Base-by-base conservation (phyloP, 1,140 invertebrate genomes). In the Hycleus cichorii region DNA sequence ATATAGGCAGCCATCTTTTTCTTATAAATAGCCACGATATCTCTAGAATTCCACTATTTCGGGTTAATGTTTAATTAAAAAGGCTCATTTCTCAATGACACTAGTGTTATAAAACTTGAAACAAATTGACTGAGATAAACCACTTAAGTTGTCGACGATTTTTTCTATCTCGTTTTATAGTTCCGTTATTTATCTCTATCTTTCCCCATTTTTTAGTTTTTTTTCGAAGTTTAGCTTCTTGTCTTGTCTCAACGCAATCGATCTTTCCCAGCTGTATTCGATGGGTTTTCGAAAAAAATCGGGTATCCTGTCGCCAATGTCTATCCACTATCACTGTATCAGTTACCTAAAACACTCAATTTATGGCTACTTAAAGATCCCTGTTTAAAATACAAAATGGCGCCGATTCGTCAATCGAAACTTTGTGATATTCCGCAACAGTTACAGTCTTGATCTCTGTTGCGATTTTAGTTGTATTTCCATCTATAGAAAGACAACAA, bases 341-440 rank as follows among this genome's bases (percentile, higher is more conserved):
- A 42, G 47, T 60, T 58, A 56, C 55, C 60, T 60, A 58, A 65
- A 66, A 64, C 59, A 59, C 59, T 56, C 56, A 60, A 66, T 64
- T 66, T 66, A 66, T 66, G 47, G 62, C 64, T 66, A 64, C 64
- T 63, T 62, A 58, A 48, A 54, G 62, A 56, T 66, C 54, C 56
- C 64, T 59, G 39, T 44, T 38, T 54, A 60, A 63, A 18, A 18
- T 1, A 18, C 18, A 18, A 32, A 32, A 32, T 32, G 32, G 32
- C 32, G 32, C 3, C 32, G 7, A 32, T 32, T 32, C 32, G 4
- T 32, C 4, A 32, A 32, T 18, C 18, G 18, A 18, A 18, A 18
- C 1, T 18, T 1, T 18, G 18, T 18, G 18, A 18, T 18, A 18
- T 18, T 18, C 18, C 18, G 18, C 18, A 18, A 18, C 18, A 18